Percentiles rank a stretch among this genome's conserved stretches.
Evolutionary conservation across 2,888 invertebrate species (phyloP).

Genomic region (Drosophila rubida): DNA sequence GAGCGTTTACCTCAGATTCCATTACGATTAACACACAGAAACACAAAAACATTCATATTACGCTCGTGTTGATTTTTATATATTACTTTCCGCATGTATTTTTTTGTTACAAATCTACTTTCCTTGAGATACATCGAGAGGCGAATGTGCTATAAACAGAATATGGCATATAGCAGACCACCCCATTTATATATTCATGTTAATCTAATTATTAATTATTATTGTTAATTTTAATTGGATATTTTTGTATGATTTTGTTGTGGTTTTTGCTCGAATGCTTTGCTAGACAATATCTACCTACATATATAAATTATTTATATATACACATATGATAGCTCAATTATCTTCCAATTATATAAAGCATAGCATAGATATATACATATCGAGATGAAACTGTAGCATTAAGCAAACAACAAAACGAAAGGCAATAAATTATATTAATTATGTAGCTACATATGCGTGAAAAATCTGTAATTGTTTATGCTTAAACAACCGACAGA

Average conservation of each 20-base stretch:
- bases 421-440: constrained; percentile 69
- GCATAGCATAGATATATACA: constrained; percentile 72
- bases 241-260: constrained; percentile 57
- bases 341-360: constrained; percentile 65
- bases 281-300: constrained; percentile 52
- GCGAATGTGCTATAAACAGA: constrained; percentile 24
- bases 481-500: background rate
- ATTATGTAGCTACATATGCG: constrained; percentile 46
- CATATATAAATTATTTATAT: constrained; percentile 21
- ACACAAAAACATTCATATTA: constrained; percentile 52
- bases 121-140: constrained; percentile 21
- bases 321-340: constrained; percentile 61
- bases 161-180: constrained; percentile 10
- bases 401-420: constrained; percentile 57
- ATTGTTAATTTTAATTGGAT: constrained; percentile 36
- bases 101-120: constrained; percentile 53
- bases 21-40: constrained; percentile 56
- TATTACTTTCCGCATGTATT: constrained; percentile 79
- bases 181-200: constrained; percentile 30
- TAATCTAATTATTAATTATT: constrained; percentile 40
- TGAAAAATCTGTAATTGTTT: constrained; percentile 1
- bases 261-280: constrained; percentile 62
- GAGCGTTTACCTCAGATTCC: constrained; percentile 70
- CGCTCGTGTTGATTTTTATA: constrained; percentile 78
- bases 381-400: constrained; percentile 62